These are phyloP conservation scores for Ancistrus triradiatus DNA, from an alignment of 2,113 vertebrate species.

Conservation along the genomic window DNA sequence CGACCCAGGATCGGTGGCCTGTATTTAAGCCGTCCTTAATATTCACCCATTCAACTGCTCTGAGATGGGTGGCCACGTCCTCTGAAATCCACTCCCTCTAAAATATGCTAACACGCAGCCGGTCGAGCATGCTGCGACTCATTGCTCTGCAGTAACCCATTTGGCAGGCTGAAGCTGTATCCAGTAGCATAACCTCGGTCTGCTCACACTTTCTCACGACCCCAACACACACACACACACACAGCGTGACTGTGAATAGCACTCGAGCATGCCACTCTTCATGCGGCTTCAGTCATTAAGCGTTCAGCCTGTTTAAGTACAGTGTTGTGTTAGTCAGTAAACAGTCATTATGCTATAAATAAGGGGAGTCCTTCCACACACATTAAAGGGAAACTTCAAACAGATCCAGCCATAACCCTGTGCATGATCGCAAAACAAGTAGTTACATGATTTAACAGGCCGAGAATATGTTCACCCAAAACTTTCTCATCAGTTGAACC, in stretches of 20 bases:
- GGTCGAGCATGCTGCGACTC: neutral
- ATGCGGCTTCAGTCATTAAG: neutral
- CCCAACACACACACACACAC: slow-evolving; percentile 27
- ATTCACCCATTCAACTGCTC: too few relatives aligned
- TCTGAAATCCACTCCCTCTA: neutral
- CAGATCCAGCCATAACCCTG: too few relatives aligned
- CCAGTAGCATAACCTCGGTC: slow-evolving; percentile 41
- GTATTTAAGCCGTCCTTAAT: neutral
- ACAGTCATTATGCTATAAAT: neutral
- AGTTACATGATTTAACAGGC: too few relatives aligned
- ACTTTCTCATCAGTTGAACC: too few relatives aligned
- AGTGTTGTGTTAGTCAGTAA: neutral
- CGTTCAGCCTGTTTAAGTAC: neutral
- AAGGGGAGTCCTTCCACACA: neutral
- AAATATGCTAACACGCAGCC: neutral
- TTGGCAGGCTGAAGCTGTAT: slow-evolving; percentile 45
- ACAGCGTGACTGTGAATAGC: slow-evolving; percentile 9
- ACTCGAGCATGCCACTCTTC: neutral
- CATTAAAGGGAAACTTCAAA: too few relatives aligned
- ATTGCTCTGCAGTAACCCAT: slow-evolving; percentile 20
- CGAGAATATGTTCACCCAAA: too few relatives aligned
- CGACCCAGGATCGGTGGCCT: neutral
- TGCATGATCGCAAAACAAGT: neutral
- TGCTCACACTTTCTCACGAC: slow-evolving; percentile 46
- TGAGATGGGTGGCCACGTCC: too few relatives aligned